Conservation (phyloP, 2,888 invertebrate species). For the Ennomos erosarius region DNA sequence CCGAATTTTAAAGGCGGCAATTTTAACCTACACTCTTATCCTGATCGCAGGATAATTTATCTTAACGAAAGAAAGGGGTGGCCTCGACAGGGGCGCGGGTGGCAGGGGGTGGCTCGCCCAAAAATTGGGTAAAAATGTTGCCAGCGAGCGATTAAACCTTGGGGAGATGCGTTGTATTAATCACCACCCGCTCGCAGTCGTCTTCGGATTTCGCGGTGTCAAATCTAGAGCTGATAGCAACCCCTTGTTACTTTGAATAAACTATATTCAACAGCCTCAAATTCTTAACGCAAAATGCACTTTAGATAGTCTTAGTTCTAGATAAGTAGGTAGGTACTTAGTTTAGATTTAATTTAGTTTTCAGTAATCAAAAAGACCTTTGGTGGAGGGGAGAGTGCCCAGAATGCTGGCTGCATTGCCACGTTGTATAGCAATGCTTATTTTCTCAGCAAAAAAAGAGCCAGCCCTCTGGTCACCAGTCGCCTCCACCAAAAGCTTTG, state of each 20-base stretch:
- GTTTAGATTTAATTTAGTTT: no score
- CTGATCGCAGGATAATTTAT: slow-evolving; percentile 85
- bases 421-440: no score
- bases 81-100: slow-evolving; percentile 57
- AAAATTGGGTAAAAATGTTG: slow-evolving; percentile 86
- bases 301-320: no score
- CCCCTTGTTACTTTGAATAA: slow-evolving; percentile 15
- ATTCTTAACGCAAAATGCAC: no score
- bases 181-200: slow-evolving; percentile 80
- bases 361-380: no score
- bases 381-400: no score
- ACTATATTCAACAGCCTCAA: no score
- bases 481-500: no score
- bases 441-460: no score
- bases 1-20: slow-evolving; percentile 84
- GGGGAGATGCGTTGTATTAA: slow-evolving; percentile 85
- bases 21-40: slow-evolving; percentile 85
- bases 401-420: no score
- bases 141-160: slow-evolving; percentile 84
- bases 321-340: no score
- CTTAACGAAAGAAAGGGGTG: slow-evolving; percentile 86
- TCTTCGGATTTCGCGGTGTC: slow-evolving; percentile 74
- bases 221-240: slow-evolving; percentile 57
- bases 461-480: no score
- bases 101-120: slow-evolving; percentile 65